Conservation (phyloP, 2,888 invertebrate species). For the Theretra japonica region DNA sequence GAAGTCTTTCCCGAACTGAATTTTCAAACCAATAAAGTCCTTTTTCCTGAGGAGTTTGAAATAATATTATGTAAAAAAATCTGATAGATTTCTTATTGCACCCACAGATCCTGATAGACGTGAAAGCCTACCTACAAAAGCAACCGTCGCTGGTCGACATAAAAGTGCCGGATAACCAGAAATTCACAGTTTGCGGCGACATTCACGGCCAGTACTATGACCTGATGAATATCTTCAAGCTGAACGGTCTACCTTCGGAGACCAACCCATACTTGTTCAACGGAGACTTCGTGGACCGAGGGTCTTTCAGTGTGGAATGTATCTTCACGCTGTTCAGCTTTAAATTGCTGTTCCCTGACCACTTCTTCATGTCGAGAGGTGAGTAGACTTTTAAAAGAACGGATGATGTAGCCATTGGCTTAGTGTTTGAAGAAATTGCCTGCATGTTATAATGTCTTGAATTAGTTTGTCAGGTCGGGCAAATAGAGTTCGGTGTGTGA, state of each 20-base stretch:
- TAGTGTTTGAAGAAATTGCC: too few species aligned
- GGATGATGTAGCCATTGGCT: neutral
- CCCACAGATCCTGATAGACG: slow-evolving; percentile 94
- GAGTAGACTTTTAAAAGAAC: slow-evolving; percentile 50
- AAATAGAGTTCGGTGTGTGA: too few species aligned
- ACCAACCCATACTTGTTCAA: slow-evolving; percentile 99
- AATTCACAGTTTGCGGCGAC: slow-evolving; percentile 99
- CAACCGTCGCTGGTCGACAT: slow-evolving; percentile 97
- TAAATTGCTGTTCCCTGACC: slow-evolving; percentile 97
- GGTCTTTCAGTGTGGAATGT: slow-evolving; percentile 99
- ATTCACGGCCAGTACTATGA: slow-evolving; percentile 99
- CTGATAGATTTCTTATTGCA: too few species aligned
- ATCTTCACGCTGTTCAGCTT: slow-evolving; percentile 98
- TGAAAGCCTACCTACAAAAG: slow-evolving; percentile 92
- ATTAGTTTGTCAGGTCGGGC: too few species aligned
- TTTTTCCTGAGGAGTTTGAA: too few species aligned
- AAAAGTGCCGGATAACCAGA: slow-evolving; percentile 91
- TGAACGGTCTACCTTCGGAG: slow-evolving; percentile 98
- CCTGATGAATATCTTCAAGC: slow-evolving; percentile 97
- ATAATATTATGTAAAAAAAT: too few species aligned
- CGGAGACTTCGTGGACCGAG: slow-evolving; percentile 99
- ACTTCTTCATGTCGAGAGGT: slow-evolving; percentile 99
- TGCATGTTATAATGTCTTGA: too few species aligned
- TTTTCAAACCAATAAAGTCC: too few species aligned
- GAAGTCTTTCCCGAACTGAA: too few species aligned